Evolutionary conservation across 2,888 invertebrate genomes (phyloP).

Genomic region (Xiphydria camelus): DNA sequence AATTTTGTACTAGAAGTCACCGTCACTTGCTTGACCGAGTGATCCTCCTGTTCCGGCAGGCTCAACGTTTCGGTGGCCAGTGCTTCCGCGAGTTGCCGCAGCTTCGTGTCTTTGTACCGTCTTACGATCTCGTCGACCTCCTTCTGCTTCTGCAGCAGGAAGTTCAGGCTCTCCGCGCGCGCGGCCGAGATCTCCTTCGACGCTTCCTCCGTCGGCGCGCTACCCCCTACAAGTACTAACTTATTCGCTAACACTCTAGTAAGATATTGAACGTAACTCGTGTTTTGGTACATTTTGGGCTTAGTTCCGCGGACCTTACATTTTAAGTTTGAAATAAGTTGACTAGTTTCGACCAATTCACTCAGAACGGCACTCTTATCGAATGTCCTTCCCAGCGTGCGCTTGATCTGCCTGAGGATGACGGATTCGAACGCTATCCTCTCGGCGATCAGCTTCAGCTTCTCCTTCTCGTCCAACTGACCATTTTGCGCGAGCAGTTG

Average conservation of each 20-base stretch:
- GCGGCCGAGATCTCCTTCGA: conserved; percentile 40
- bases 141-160: conserved; percentile 62
- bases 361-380: conserved; percentile 43
- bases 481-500: conserved; percentile 69
- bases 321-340: conserved; percentile 73
- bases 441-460: conserved; percentile 74
- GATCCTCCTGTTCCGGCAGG: conserved; percentile 47
- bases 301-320: conserved; percentile 59
- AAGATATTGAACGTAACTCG: conserved; percentile 67
- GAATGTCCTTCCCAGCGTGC: conserved; percentile 36
- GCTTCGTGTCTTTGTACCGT: conserved; percentile 70
- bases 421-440: conserved; percentile 81
- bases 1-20: conserved; percentile 56
- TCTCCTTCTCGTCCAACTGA: conserved; percentile 69
- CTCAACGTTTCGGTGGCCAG: conserved; percentile 73
- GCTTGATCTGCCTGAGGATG: conserved; percentile 61
- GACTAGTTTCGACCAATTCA: conserved; percentile 76
- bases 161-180: conserved; percentile 49
- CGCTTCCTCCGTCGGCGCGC: conserved; percentile 29
- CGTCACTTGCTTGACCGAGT: conserved; percentile 53
- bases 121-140: conserved; percentile 67
- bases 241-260: conserved; percentile 77
- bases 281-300: conserved; percentile 54
- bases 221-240: conserved; percentile 56
- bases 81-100: conserved; percentile 71